A percentile compares a stretch with the other conserved stretches of the same genome.
Conservation (phyloP, 2,113 vertebrate species). For the Chaenocephalus aceratus region DNA sequence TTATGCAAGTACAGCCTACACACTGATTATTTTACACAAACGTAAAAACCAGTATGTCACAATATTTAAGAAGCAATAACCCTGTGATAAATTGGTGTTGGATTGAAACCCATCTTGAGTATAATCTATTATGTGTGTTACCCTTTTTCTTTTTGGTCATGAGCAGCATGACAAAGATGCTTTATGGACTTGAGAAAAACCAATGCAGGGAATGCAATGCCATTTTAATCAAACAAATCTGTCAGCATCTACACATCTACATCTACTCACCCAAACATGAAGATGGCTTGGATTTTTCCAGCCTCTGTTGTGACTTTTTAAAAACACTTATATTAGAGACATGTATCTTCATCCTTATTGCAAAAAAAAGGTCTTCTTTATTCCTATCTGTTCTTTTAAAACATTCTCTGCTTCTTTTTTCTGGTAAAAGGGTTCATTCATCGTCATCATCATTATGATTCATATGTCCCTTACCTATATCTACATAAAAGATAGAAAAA, state of each 20-base stretch:
- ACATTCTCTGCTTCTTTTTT: slow-evolving; percentile 4
- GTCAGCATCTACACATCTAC: background rate
- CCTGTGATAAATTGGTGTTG: background rate
- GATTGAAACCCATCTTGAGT: background rate
- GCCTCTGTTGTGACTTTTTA: background rate
- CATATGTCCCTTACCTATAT: slow-evolving; percentile 7
- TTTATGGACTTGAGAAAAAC: background rate
- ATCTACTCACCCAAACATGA: background rate
- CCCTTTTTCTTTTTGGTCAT: background rate
- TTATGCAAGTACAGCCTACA: background rate
- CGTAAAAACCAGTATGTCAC: background rate
- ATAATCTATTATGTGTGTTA: background rate
- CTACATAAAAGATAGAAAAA: slow-evolving; percentile 11
- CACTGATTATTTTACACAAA: background rate
- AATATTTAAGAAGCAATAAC: background rate
- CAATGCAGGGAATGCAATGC: background rate
- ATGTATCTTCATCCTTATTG: slow-evolving; percentile 5
- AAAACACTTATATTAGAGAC: background rate
- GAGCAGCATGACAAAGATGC: background rate
- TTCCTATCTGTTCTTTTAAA: slow-evolving; percentile 6
- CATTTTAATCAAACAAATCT: background rate
- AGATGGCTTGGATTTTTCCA: background rate
- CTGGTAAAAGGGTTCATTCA: slow-evolving; percentile 9
- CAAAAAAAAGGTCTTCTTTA: background rate
- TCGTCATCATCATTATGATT: slow-evolving; percentile 26